These are phyloP conservation scores for Automeris io DNA, from an alignment of 2,888 invertebrate species.

Conservation along the genomic window DNA sequence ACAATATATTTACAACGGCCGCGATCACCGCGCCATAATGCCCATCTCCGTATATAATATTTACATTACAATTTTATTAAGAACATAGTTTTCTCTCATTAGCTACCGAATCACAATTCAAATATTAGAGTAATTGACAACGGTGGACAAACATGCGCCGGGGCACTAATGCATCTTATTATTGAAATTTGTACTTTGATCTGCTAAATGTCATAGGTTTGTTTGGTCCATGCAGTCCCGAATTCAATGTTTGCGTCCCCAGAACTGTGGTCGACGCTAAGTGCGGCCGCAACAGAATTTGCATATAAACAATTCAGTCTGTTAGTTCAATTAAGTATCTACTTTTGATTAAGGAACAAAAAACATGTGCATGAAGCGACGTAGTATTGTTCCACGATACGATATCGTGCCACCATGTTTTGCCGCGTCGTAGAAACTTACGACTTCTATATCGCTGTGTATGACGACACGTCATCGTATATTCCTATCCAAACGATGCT, in stretches of 20 bases:
- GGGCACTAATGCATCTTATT: constrained; percentile 70
- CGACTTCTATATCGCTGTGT: no score
- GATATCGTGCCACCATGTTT: no score
- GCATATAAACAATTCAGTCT: constrained; percentile 8
- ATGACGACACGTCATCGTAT: no score
- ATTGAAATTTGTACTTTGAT: constrained; percentile 75
- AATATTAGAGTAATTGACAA: constrained; percentile 76
- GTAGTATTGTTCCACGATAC: no score
- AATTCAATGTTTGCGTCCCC: constrained; percentile 27
- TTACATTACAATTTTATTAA: constrained; percentile 73
- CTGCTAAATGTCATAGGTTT: constrained; percentile 63
- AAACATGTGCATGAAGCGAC: no score
- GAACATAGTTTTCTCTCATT: constrained; percentile 75
- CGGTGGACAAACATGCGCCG: constrained; percentile 74
- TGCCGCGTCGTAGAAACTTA: no score
- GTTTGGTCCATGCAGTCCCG: constrained; percentile 71
- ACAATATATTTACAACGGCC: constrained; percentile 71
- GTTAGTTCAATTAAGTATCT: background rate
- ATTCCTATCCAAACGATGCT: no score
- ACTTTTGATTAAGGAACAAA: no score
- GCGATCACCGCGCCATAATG: constrained; percentile 66
- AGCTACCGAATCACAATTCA: constrained; percentile 77
- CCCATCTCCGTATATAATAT: constrained; percentile 74
- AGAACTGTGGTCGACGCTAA: background rate
- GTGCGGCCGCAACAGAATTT: constrained; percentile 7